phyloP scores from a whole-genome alignment of 2,113 vertebrate species.

The Ophiodon elongatus region DNA sequence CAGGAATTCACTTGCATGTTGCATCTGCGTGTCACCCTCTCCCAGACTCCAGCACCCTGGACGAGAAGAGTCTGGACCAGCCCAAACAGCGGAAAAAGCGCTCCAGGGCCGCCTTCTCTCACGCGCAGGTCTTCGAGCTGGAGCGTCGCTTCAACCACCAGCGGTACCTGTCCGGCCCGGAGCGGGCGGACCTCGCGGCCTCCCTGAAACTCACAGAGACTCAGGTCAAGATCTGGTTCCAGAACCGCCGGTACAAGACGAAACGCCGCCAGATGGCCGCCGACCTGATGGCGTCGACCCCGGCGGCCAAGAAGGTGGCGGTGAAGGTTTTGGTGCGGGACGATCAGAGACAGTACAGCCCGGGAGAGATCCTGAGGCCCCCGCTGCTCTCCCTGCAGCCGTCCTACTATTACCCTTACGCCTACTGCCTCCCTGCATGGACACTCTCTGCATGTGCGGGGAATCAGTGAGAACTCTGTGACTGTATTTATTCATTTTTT shows the following conservation, averaged over 20 bases:
- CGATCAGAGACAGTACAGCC: conserved; percentile 97
- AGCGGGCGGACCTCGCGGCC: conserved; percentile 96
- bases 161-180: conserved; percentile 97
- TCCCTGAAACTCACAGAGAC: conserved; percentile 98
- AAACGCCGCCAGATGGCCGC: conserved; percentile 98
- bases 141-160: conserved; percentile 99
- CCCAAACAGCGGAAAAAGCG: conserved; percentile 97
- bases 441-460: conserved; percentile 92
- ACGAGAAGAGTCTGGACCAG: conserved; percentile 82
- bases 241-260: conserved; percentile 99
- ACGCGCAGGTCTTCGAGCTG: conserved; percentile 98
- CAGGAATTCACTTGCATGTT: conserved; percentile 6
- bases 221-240: conserved; percentile 99
- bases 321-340: conserved; percentile 98
- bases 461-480: conserved; percentile 79
- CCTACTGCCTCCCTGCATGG: conserved; percentile 97
- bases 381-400: conserved; percentile 92
- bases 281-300: conserved; percentile 91
- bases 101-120: conserved; percentile 97
- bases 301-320: conserved; percentile 97
- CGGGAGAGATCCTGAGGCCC: conserved; percentile 93
- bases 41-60: conserved; percentile 80
- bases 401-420: conserved; percentile 95
- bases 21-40: conserved; percentile 10
- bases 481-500: conserved; percentile 76